These are phyloP conservation scores for Channa striata DNA, from an alignment of 2,797 vertebrate genomes.

Conservation along the genomic window DNA sequence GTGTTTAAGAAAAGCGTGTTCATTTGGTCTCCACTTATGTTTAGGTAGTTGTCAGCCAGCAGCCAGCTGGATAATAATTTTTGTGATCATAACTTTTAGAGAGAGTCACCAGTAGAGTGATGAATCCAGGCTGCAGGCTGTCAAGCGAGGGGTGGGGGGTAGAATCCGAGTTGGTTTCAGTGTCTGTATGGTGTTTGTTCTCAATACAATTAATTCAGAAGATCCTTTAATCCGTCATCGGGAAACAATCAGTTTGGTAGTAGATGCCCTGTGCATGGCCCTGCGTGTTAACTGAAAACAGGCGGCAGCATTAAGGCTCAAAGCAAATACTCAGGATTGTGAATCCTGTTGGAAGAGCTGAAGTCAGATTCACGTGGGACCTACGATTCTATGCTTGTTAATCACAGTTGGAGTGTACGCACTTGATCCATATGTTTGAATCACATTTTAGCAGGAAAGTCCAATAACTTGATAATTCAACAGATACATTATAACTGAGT, in stretches of 20 bases:
- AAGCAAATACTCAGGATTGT: slow-evolving; percentile 3
- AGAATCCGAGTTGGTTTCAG: too few species aligned
- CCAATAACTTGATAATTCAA: not conserved
- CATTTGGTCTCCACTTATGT: not conserved
- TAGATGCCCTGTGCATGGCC: slow-evolving; percentile 17
- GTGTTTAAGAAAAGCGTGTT: slow-evolving; percentile 20
- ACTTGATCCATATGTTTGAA: not conserved
- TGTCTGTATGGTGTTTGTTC: too few species aligned
- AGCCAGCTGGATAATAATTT: too few species aligned
- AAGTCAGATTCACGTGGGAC: slow-evolving; percentile 8
- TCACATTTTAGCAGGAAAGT: not conserved
- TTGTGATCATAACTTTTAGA: too few species aligned
- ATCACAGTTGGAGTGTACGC: not conserved
- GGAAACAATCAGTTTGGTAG: slow-evolving; percentile 18
- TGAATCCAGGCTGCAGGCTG: too few species aligned
- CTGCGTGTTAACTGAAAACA: not conserved
- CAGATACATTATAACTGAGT: not conserved
- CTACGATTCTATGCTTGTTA: not conserved
- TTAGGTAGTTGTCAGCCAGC: too few species aligned
- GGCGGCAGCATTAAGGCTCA: not conserved
- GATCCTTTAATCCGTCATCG: slow-evolving; percentile 30
- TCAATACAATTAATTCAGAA: too few species aligned
- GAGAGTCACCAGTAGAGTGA: too few species aligned
- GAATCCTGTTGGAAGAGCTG: slow-evolving; percentile 8
- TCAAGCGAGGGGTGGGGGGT: too few species aligned